Evolutionary conservation across 1,140 invertebrate genomes (phyloP).

Genomic region (Magallana gigas): DNA sequence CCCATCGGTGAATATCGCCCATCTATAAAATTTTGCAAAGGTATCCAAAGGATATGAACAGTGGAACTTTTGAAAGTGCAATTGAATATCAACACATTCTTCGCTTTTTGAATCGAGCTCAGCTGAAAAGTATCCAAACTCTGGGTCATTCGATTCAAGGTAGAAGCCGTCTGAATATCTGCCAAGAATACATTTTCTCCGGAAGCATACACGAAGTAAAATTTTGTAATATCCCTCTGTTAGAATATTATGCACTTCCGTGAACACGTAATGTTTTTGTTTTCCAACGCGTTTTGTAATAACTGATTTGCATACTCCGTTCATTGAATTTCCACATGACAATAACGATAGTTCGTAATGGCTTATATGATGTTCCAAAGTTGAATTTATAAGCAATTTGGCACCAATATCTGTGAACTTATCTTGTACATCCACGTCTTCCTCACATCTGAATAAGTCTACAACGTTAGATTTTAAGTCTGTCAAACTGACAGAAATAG

Average conservation of each 20-base stretch:
- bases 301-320: not conserved
- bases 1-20: not conserved
- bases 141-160: not conserved
- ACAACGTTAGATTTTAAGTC: not conserved
- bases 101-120: not conserved
- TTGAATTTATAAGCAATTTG: not conserved
- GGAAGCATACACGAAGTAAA: not conserved
- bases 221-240: constrained; percentile 6
- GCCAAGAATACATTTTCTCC: not conserved
- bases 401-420: constrained; percentile 59
- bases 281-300: not conserved
- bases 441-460: constrained; percentile 19
- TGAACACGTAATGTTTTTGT: not conserved
- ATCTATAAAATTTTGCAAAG: not conserved
- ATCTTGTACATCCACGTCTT: constrained; percentile 54
- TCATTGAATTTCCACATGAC: not conserved
- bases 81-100: not conserved
- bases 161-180: not conserved
- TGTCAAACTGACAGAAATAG: not conserved
- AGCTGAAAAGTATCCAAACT: not conserved
- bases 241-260: not conserved
- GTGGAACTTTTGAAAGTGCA: not conserved
- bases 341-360: not conserved
- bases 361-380: not conserved
- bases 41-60: not conserved